phyloP scores from a whole-genome alignment of 1,140 invertebrate species.

The Oncopodura yosiiana region DNA sequence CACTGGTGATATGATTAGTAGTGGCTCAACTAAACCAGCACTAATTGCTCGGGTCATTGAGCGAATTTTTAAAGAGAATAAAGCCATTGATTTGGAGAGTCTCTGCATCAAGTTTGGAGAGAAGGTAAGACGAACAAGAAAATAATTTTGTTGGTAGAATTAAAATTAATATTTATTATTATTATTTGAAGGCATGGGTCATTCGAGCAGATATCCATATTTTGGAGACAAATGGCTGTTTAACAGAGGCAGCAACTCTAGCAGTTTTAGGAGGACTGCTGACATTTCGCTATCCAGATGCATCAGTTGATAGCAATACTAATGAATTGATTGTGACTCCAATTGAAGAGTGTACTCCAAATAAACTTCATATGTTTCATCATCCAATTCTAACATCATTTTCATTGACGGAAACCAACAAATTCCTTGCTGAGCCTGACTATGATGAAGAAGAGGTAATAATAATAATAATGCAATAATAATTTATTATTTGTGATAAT shows the following conservation, averaged over 20 bases:
- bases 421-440: conserved; percentile 26
- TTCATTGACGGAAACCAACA: background rate
- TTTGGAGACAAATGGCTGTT: conserved; percentile 33
- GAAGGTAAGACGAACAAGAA: conserved; percentile 12
- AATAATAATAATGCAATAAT: background rate
- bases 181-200: conserved; percentile 30
- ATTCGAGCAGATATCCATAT: conserved; percentile 32
- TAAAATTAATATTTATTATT: background rate
- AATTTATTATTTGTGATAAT: background rate
- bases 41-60: conserved; percentile 28
- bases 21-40: conserved; percentile 27
- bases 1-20: conserved; percentile 31
- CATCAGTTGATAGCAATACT: conserved; percentile 23
- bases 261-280: conserved; percentile 29
- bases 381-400: conserved; percentile 31
- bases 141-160: background rate
- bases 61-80: conserved; percentile 30
- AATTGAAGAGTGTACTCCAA: conserved; percentile 28
- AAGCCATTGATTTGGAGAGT: conserved; percentile 31
- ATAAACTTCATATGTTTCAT: conserved; percentile 28
- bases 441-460: conserved; percentile 33
- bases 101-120: conserved; percentile 35
- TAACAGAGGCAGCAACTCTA: conserved; percentile 27
- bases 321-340: conserved; percentile 22
- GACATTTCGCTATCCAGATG: conserved; percentile 26